Evolutionary conservation across 2,888 invertebrate genomes (phyloP), one percentile per base, ranked within the genome.

Genomic region (Tillus elongatus): DNA sequence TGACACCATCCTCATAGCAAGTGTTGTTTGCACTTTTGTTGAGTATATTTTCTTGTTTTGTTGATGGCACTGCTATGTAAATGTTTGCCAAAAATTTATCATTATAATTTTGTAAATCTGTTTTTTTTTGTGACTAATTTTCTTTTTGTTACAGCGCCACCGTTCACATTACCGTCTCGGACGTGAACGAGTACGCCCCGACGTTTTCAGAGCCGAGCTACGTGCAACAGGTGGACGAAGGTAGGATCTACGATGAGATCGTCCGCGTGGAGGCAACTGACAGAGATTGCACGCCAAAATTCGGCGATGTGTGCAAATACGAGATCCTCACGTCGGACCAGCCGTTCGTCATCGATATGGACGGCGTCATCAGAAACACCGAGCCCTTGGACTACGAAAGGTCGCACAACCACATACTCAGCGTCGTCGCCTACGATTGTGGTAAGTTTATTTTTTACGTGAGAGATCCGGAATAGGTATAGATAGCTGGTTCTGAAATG

Each of bases 351-450:
- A 88, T 96, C 56, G 89, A 92, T 63, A 85, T 86, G 60, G 89
- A 92, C 60, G 96, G 91, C 73, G 82, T 85, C n/a, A 86, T 98
- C 49, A 79, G 85, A 49, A 97, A 95, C 69, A 95, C 90, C 1
- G 90, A 90, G 57, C 84, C 90, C 0, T 70, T 98, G 58, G 91
- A 93, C 55, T 93, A 89, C 67, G 89, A 89, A 61, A 75, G 83
- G 43, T 85, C 88, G 4, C 92, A 93, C 70, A 96, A 93, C 66
- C 93, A 96, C 70, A 95, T 97, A 52, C 71, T 98, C 33, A 90
- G 91, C 16, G 91, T 97, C 42, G 90, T 95, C 42, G 97, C 97
- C 2, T 91, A 90, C 62, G 97, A 97, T 68, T 97, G 97, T 66
- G 96, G 93, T 56, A 41, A 45, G 49, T 45, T 28, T 26, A 19